Evolutionary conservation across 2,797 vertebrate species (phyloP).

Genomic region (Phylloscopus collybita): DNA sequence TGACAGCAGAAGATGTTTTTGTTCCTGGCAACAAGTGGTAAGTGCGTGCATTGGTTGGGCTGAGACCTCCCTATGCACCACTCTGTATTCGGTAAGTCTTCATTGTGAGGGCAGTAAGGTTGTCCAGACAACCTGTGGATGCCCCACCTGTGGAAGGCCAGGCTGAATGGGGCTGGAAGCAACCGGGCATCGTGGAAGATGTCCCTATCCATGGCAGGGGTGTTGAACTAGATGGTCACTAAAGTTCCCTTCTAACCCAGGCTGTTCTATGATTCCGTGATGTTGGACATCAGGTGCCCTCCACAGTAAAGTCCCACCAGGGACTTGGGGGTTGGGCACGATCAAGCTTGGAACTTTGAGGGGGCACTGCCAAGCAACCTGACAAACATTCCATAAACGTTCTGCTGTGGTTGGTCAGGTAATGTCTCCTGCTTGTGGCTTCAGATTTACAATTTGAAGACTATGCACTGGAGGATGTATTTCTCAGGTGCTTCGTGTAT

Average conservation of each 20-base stretch:
- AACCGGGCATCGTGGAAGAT: neutral
- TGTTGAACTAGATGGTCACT: rapidly evolving
- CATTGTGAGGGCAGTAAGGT: neutral
- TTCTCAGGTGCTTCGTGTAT: neutral
- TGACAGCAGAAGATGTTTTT: neutral
- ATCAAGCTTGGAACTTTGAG: neutral
- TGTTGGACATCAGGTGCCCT: neutral
- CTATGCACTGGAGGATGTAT: neutral
- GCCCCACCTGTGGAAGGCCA: neutral
- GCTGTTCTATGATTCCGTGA: rapidly evolving
- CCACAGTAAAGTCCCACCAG: neutral
- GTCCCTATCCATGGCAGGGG: neutral
- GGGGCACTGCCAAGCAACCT: neutral
- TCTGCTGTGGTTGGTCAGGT: neutral
- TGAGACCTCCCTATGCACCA: rapidly evolving
- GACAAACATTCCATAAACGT: neutral
- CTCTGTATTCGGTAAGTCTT: rapidly evolving
- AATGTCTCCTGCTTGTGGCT: neutral
- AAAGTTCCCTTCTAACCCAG: neutral
- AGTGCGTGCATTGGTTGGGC: neutral
- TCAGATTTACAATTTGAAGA: neutral
- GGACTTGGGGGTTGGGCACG: neutral
- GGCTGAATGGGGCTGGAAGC: neutral
- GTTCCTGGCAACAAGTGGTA: neutral
- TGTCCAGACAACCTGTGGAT: neutral